These are phyloP conservation scores for Drosophila paulistorum DNA, from an alignment of 1,140 invertebrate species.

Conservation along the genomic window DNA sequence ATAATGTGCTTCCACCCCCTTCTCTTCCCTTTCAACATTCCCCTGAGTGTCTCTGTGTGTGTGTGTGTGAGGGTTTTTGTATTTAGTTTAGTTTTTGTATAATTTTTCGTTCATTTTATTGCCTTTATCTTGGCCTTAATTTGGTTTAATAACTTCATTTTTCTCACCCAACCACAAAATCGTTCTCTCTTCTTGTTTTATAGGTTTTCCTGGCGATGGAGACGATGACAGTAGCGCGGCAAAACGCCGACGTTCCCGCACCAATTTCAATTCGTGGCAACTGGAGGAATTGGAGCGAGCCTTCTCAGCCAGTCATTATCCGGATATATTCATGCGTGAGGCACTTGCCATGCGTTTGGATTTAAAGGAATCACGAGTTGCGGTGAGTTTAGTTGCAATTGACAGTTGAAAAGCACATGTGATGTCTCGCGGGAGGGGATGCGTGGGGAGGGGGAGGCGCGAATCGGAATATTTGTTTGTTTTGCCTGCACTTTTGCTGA, in stretches of 20 bases:
- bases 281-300: slow-evolving; percentile 98
- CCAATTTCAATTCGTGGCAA: slow-evolving; percentile 99
- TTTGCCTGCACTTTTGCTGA: slow-evolving; percentile 66
- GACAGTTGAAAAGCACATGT: not conserved
- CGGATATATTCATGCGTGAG: slow-evolving; percentile 99
- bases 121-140: slow-evolving; percentile 47
- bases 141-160: slow-evolving; percentile 62
- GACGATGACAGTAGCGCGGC: slow-evolving; percentile 82
- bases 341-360: slow-evolving; percentile 97
- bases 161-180: slow-evolving; percentile 18
- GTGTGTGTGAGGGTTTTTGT: slow-evolving; percentile 1
- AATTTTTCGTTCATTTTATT: slow-evolving; percentile 10
- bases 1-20: not conserved
- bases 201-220: slow-evolving; percentile 82
- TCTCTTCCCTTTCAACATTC: not conserved
- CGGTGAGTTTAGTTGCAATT: slow-evolving; percentile 89
- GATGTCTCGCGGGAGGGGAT: not conserved
- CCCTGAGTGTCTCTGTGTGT: not conserved
- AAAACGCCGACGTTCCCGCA: slow-evolving; percentile 94
- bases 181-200: slow-evolving; percentile 2
- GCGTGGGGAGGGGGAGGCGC: not conserved
- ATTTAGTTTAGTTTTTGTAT: slow-evolving; percentile 40
- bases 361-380: slow-evolving; percentile 98
- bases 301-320: slow-evolving; percentile 98
- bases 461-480: not conserved